Percentiles rank a stretch among this genome's conserved stretches.
Conservation (phyloP, 2,113 vertebrate species). For the Phaetusa simplex region DNA sequence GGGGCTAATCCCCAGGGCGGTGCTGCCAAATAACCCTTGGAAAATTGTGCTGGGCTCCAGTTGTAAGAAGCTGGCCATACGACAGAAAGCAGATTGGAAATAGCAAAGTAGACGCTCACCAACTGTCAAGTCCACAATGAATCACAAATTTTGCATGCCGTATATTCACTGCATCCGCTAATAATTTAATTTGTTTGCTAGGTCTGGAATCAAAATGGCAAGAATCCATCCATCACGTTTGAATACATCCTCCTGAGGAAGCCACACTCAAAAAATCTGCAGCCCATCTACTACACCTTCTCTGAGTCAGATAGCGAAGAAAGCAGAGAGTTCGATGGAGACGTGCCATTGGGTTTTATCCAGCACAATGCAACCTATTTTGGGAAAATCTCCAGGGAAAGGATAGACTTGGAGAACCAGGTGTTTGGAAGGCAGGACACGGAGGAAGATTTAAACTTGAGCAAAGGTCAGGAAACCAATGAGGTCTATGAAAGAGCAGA, state of each 20-base stretch:
- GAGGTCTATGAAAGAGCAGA: slow-evolving; percentile 88
- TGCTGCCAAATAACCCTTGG: neutral
- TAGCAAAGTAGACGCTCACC: neutral
- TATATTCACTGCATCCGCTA: neutral
- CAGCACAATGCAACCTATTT: slow-evolving; percentile 79
- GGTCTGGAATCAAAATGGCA: slow-evolving; percentile 97
- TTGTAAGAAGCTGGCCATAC: neutral
- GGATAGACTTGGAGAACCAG: slow-evolving; percentile 64
- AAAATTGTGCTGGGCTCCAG: neutral
- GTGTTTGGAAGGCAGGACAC: slow-evolving; percentile 60
- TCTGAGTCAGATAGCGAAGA: slow-evolving; percentile 79
- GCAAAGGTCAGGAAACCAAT: slow-evolving; percentile 87
- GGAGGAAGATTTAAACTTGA: slow-evolving; percentile 68
- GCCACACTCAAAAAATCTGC: slow-evolving; percentile 77
- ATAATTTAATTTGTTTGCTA: slow-evolving; percentile 20
- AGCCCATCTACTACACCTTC: slow-evolving; percentile 82
- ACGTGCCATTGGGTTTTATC: slow-evolving; percentile 63
- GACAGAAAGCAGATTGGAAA: neutral
- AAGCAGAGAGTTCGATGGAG: slow-evolving; percentile 72
- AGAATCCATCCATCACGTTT: slow-evolving; percentile 92
- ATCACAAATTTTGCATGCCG: neutral
- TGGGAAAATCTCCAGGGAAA: slow-evolving; percentile 67
- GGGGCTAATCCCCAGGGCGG: neutral
- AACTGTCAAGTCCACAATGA: neutral
- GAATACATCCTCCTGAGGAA: slow-evolving; percentile 92